Evolutionary conservation across 2,797 vertebrate genomes (phyloP).

Genomic region (Notamacropus eugenii): DNA sequence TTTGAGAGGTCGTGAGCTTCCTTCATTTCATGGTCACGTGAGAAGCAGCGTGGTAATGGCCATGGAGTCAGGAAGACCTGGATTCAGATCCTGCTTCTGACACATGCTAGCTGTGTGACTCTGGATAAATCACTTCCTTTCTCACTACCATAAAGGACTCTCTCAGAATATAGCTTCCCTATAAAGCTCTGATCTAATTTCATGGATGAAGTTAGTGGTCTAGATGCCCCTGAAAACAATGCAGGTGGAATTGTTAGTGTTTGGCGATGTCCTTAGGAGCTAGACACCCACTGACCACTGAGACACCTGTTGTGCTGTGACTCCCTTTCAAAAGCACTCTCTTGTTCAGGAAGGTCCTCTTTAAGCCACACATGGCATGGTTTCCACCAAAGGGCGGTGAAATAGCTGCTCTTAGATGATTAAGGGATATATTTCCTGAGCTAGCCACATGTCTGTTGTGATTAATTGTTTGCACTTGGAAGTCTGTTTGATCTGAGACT

Average conservation of each 20-base stretch:
- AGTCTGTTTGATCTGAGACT: constrained; percentile 27
- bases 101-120: too few relatives aligned
- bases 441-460: not conserved
- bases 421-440: constrained; percentile 2
- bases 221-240: not conserved
- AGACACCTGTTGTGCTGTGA: constrained; percentile 6
- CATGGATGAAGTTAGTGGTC: not conserved
- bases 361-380: constrained; percentile 6
- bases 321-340: constrained; percentile 8
- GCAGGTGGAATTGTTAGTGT: not conserved
- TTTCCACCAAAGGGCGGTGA: constrained; percentile 31
- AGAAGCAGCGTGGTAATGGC: not conserved
- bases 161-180: not conserved
- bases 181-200: not conserved
- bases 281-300: not conserved
- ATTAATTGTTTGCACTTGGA: constrained; percentile 32
- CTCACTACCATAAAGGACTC: not conserved
- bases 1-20: not conserved
- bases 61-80: not conserved
- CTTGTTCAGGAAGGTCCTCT: not conserved
- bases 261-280: not conserved
- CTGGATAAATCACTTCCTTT: not conserved
- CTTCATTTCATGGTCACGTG: not conserved
- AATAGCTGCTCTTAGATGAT: constrained; percentile 23
- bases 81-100: not conserved